phyloP scores from a whole-genome alignment of 2,888 invertebrate species.

The Pachymerium ferrugineum region DNA sequence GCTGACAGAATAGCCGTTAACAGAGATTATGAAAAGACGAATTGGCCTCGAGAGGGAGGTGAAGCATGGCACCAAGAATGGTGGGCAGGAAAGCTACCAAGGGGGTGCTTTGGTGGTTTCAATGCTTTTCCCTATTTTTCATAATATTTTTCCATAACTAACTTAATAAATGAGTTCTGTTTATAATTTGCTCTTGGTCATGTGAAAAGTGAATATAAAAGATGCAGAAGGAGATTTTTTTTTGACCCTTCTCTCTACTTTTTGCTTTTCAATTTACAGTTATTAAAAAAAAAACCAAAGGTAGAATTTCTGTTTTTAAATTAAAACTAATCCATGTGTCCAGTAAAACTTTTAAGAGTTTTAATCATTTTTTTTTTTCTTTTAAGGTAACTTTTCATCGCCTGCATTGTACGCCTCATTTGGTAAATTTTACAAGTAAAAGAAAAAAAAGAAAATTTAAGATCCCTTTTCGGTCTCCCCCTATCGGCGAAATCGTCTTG shows the following conservation, averaged over 20 bases:
- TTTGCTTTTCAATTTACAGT: too few relatives aligned
- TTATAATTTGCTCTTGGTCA: constrained; percentile 14
- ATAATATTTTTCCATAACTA: constrained; percentile 13
- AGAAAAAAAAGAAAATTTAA: constrained; percentile 11
- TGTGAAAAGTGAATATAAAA: background rate
- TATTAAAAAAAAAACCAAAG: too few relatives aligned
- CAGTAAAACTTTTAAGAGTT: too few relatives aligned
- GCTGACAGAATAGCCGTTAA: constrained; percentile 27
- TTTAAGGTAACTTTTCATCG: too few relatives aligned
- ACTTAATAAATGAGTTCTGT: constrained; percentile 9
- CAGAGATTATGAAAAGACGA: constrained; percentile 27
- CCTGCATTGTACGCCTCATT: constrained; percentile 5
- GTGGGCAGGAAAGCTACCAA: constrained; percentile 22
- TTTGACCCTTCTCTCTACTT: too few relatives aligned
- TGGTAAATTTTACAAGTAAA: constrained; percentile 23
- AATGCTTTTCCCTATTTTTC: constrained; percentile 15
- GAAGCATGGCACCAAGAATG: constrained; percentile 23
- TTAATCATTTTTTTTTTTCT: too few relatives aligned
- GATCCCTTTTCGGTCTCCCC: background rate
- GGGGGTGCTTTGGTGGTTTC: constrained; percentile 27
- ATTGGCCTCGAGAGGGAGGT: constrained; percentile 25
- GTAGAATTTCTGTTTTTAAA: too few relatives aligned
- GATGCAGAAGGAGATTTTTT: too few relatives aligned
- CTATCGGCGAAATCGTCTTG: constrained; percentile 1
- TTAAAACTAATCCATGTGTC: too few relatives aligned